Evolutionary conservation across 2,113 vertebrate species (phyloP).

Genomic region (Struthio camelus): DNA sequence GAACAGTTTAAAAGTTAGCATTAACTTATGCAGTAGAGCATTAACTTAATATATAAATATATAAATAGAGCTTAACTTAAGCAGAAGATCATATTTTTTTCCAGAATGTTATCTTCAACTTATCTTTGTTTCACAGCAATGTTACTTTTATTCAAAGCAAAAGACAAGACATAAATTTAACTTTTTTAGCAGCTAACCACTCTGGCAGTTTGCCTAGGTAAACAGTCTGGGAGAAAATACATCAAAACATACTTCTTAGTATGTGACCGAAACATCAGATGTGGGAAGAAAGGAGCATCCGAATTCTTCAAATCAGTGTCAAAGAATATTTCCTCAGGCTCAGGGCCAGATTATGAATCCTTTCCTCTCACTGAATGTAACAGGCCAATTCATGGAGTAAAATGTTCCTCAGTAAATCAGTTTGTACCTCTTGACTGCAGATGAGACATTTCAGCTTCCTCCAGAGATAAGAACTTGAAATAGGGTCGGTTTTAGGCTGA

Average conservation of each 20-base stretch:
- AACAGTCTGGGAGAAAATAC: not conserved
- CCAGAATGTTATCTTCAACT: not conserved
- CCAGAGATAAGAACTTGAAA: not conserved
- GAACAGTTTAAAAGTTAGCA: not conserved
- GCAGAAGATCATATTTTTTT: not conserved
- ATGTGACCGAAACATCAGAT: not conserved
- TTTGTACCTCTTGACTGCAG: not conserved
- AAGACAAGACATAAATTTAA: not conserved
- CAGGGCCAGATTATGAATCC: not conserved
- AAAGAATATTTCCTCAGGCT: not conserved
- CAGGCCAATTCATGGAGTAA: not conserved
- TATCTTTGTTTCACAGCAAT: not conserved
- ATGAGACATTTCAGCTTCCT: not conserved
- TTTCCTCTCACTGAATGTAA: not conserved
- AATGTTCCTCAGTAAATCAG: not conserved
- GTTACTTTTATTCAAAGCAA: not conserved
- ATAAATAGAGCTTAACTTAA: not conserved
- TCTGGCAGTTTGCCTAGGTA: not conserved
- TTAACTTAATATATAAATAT: too few relatives aligned
- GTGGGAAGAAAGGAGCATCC: not conserved
- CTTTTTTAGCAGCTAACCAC: not conserved
- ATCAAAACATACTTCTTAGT: not conserved
- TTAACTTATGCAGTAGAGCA: not conserved
- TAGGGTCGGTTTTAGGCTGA: not conserved
- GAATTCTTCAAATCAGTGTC: not conserved